Evolutionary conservation across 2,797 vertebrate species (phyloP).

Genomic region (Microtus agrestis): DNA sequence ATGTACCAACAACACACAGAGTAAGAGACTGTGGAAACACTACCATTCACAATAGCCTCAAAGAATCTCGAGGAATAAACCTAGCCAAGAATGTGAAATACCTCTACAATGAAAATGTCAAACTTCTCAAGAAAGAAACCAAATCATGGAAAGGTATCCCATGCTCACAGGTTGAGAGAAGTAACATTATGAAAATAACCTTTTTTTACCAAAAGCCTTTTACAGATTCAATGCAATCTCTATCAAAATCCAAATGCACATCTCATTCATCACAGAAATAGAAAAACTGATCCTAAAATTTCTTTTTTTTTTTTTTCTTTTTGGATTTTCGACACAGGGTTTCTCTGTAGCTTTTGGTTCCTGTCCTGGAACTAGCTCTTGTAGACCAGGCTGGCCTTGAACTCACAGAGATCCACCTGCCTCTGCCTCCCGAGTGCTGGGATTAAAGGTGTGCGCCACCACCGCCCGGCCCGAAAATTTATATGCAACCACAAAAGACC

Average conservation of each 20-base stretch:
- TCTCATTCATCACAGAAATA: neutral
- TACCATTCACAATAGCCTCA: neutral
- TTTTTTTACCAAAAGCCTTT: neutral
- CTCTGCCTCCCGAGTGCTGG: no score
- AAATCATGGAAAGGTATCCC: neutral
- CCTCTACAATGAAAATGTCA: neutral
- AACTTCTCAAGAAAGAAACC: neutral
- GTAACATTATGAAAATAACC: neutral
- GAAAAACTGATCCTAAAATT: neutral
- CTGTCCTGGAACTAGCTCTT: no score
- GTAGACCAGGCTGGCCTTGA: no score
- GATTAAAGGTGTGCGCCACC: no score
- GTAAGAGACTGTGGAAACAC: neutral
- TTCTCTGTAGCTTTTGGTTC: no score
- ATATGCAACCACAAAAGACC: neutral
- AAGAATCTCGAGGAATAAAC: neutral
- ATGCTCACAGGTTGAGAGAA: neutral
- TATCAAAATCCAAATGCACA: neutral
- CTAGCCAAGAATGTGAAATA: neutral
- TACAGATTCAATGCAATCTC: no score
- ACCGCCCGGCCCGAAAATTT: neutral
- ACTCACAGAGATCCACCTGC: no score
- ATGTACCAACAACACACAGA: neutral
- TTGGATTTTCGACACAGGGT: no score
- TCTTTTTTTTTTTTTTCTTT: no score